Conservation (phyloP, 2,888 invertebrate species). For the Eupithecia inturbata region DNA sequence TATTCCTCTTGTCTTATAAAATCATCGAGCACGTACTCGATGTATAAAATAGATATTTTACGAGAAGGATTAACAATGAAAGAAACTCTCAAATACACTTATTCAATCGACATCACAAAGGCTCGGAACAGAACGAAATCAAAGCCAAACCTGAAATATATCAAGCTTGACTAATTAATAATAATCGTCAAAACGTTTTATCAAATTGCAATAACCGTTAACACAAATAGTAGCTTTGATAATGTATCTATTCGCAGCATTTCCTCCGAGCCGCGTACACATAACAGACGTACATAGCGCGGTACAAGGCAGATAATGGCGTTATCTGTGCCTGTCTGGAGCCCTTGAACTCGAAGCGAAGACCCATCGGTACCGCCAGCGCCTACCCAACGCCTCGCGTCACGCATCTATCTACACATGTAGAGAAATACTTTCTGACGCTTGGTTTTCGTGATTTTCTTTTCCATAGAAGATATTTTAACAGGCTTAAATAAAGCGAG, state of each 20-base stretch:
- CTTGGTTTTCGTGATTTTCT: neutral
- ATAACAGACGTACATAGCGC: conserved; percentile 4
- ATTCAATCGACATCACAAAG: no score
- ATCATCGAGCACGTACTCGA: no score
- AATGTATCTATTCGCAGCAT: conserved; percentile 8
- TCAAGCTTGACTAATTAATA: neutral
- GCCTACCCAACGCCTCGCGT: neutral
- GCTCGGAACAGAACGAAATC: no score
- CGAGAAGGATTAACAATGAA: no score
- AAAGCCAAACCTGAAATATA: neutral
- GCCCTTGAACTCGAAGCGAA: conserved; percentile 52
- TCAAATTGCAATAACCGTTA: conserved; percentile 1
- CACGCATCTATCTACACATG: neutral
- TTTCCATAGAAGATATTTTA: neutral
- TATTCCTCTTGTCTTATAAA: no score
- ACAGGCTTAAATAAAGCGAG: neutral
- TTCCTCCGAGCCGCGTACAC: conserved; percentile 21
- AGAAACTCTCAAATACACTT: no score
- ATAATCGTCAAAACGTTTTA: neutral
- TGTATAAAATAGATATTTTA: no score
- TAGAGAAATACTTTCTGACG: neutral
- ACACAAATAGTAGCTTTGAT: neutral
- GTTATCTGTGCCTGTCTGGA: conserved; percentile 48
- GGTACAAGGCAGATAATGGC: conserved; percentile 30
- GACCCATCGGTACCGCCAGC: conserved; percentile 46